Percentiles rank a stretch among this genome's conserved stretches.
These are phyloP conservation scores for Ploceus nigricollis DNA, from an alignment of 2,113 vertebrate species.

Conservation along the genomic window DNA sequence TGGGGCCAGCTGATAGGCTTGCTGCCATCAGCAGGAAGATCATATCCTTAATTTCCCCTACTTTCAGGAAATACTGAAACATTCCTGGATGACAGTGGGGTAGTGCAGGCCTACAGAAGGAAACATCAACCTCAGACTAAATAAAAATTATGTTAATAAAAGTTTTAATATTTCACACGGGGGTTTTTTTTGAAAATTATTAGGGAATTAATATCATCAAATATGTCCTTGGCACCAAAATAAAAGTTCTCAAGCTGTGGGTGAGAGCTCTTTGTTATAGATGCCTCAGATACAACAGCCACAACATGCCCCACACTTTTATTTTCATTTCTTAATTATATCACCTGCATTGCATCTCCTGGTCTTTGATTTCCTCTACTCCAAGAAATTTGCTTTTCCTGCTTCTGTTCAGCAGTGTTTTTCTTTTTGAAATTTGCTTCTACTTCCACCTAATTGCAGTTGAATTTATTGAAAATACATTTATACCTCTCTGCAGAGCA, in stretches of 20 bases:
- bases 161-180: neutral
- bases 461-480: neutral
- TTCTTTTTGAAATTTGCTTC: neutral
- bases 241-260: neutral
- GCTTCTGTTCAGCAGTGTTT: neutral
- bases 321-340: neutral
- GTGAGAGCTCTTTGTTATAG: neutral
- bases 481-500: neutral
- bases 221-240: neutral
- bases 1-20: neutral
- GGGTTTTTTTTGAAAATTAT: neutral
- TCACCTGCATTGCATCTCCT: neutral
- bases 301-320: neutral
- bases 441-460: neutral
- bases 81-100: neutral
- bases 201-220: neutral
- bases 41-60: neutral
- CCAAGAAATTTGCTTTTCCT: neutral
- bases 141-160: neutral
- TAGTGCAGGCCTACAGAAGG: neutral
- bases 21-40: neutral
- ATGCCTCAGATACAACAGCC: neutral
- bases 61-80: neutral
- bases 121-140: neutral
- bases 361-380: neutral